Conservation (phyloP, 1,140 invertebrate genomes). For the Pararge aegeria region DNA sequence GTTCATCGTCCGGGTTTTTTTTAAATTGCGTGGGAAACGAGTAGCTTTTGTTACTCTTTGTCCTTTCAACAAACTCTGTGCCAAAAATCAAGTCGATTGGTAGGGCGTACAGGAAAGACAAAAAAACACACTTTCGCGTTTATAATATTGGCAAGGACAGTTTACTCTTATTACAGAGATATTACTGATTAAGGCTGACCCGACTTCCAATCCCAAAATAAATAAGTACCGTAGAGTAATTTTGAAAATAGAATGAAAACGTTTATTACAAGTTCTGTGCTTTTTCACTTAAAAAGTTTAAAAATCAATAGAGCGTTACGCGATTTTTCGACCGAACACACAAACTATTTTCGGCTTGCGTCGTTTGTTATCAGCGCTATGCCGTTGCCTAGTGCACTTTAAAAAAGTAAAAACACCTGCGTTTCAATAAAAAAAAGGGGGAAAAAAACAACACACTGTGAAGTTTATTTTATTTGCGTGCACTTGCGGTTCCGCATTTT, state of each 20-base stretch:
- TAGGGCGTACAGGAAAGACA: too few species aligned
- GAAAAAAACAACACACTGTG: not conserved
- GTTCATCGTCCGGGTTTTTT: too few species aligned
- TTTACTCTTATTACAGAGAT: too few species aligned
- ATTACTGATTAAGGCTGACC: too few species aligned
- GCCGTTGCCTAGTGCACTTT: conserved; percentile 18
- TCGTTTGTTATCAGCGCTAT: conserved; percentile 21
- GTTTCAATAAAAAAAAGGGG: conserved; percentile 11
- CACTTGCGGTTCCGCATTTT: conserved; percentile 17
- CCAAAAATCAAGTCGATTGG: too few species aligned
- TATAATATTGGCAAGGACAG: too few species aligned
- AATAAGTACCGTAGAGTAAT: not conserved
- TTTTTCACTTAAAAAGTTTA: not conserved
- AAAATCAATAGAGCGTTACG: conserved; percentile 15
- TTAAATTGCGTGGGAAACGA: too few species aligned
- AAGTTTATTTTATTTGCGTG: conserved; percentile 15
- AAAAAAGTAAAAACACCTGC: conserved; percentile 21
- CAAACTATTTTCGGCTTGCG: conserved; percentile 15
- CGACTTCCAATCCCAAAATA: not conserved
- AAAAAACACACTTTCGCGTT: too few species aligned
- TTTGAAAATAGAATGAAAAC: not conserved
- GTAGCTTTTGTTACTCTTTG: too few species aligned
- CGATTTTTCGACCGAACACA: conserved; percentile 15
- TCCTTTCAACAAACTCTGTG: too few species aligned
- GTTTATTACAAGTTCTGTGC: not conserved